phyloP scores from a whole-genome alignment of 2,888 invertebrate species.

The Branchellion lobata region DNA sequence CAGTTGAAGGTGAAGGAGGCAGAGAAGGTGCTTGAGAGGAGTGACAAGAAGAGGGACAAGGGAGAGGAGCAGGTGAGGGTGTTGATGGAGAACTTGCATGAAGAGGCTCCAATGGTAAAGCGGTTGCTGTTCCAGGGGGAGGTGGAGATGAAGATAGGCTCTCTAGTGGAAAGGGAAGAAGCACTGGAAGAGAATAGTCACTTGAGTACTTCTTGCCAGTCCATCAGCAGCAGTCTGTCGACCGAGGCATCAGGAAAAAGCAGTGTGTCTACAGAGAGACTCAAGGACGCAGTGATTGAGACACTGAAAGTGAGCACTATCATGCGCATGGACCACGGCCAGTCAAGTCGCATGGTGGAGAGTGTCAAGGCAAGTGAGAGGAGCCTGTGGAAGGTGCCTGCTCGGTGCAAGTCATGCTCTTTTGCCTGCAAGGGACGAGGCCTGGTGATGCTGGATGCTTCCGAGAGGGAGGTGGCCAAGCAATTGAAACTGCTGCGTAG shows the following conservation, averaged over 20 bases:
- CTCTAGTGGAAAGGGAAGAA: not conserved
- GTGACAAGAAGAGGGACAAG: slow-evolving; percentile 1
- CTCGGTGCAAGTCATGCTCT: not conserved
- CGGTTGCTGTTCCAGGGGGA: not conserved
- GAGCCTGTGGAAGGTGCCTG: not conserved
- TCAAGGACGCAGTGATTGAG: not conserved
- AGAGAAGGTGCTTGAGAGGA: not conserved
- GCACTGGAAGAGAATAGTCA: not conserved
- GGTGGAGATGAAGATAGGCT: not conserved
- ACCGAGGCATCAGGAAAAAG: not conserved
- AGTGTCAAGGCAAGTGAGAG: not conserved
- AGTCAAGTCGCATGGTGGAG: not conserved
- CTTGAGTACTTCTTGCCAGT: not conserved
- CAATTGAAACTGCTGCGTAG: not conserved
- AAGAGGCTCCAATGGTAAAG: not conserved
- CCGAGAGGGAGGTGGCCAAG: not conserved
- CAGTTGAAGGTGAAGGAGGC: not conserved
- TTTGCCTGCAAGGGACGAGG: not conserved
- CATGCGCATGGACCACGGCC: not conserved
- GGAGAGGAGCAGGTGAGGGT: not conserved
- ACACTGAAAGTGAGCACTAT: not conserved
- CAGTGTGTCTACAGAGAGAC: not conserved
- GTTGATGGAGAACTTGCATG: not conserved
- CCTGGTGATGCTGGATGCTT: not conserved
- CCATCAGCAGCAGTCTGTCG: not conserved